A percentile compares a stretch with the other conserved stretches of the same genome.
Evolutionary conservation across 2,797 vertebrate genomes (phyloP).

Genomic region (Oreortyx pictus): DNA sequence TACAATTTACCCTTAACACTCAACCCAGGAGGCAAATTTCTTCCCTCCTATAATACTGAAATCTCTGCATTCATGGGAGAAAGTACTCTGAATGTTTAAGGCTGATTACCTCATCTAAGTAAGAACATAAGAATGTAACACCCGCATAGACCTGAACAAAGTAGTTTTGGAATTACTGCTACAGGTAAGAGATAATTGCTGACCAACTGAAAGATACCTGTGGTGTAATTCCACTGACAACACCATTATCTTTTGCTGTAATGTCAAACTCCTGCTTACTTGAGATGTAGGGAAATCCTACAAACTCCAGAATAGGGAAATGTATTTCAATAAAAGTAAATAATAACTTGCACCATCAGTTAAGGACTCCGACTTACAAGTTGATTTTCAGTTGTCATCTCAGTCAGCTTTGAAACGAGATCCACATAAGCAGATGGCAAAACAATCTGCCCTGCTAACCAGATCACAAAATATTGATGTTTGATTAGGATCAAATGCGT

Average conservation of each 20-base stretch:
- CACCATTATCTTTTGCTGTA: neutral
- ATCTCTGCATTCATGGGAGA: neutral
- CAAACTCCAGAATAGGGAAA: neutral
- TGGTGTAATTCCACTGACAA: neutral
- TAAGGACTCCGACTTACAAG: neutral
- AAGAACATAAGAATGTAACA: accelerated
- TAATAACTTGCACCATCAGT: neutral
- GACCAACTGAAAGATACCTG: neutral
- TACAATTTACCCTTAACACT: neutral
- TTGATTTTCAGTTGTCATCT: neutral
- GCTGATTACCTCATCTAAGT: neutral
- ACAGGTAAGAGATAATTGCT: neutral
- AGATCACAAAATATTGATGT: neutral
- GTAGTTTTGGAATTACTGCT: neutral
- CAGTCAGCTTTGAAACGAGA: neutral
- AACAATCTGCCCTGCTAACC: neutral
- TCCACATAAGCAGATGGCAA: neutral
- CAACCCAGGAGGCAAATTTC: neutral
- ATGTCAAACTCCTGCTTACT: neutral
- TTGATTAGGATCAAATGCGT: neutral
- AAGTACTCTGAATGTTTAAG: neutral
- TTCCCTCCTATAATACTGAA: neutral
- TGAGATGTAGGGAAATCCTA: neutral
- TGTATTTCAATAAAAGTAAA: neutral
- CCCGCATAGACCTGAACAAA: neutral